Evolutionary conservation across 2,888 invertebrate species (phyloP), one percentile per base, ranked within the genome.

Genomic region (Noctua comes): DNA sequence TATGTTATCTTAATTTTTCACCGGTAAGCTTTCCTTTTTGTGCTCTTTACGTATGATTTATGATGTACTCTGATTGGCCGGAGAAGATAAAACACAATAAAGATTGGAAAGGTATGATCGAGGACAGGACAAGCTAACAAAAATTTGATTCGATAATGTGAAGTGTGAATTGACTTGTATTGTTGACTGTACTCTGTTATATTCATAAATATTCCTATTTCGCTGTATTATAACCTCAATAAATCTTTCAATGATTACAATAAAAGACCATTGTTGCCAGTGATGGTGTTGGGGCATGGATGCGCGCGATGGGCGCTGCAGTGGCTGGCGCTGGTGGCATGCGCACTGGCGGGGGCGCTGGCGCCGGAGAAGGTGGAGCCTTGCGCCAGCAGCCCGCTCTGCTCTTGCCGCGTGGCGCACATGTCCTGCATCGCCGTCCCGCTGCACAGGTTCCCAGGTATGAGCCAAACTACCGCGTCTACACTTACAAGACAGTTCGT

Each of bases 391-490:
- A 98, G 98, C 94, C 97, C 98, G 46, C 97, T 98, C 95, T 98
- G 98, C 94, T 97, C 97, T 88, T 98, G 98, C 93, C 97, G 97
- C 91, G 94, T 97, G 65, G 97, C 97, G 88, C 97, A 98, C 93
- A 97, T 98, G 95, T 98, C 97, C 90, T 98, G 98, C 93, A 97
- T 97, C 88, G 98, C 98, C 59, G 98, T 98, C 82, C 98, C 98
- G n/a, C 97, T 98, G 89, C 98, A 98, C 90, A 97, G 97, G 92
- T 97, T 98, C 92, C 98, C 98, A 95, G 98, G 98, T 98, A 95
- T 2, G 54, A 24, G 7, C 8, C 18, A 27, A 48, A 5, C 21
- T 46, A 10, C 13, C 21, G 0, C 46, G 7, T 1, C 16, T 51
- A 40, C 31, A 8, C 2, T 18, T 36, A 21, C 31, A 64, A 36